phyloP scores from a whole-genome alignment of 92 coral and sea anemone genomes.

The Paramuricea clavata region DNA sequence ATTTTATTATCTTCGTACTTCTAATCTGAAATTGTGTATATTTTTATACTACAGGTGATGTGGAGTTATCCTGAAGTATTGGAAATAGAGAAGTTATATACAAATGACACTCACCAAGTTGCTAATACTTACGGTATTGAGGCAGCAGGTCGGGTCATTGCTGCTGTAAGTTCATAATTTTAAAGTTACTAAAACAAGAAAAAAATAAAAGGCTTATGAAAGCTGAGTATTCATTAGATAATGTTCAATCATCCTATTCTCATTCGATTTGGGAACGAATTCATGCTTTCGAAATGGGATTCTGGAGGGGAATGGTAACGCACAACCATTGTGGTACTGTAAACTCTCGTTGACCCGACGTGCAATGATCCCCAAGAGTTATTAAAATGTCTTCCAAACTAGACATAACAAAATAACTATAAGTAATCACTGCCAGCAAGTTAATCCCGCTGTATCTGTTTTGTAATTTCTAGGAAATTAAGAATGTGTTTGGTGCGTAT shows the following conservation, averaged over 20 bases:
- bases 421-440: too few species aligned
- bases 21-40: not conserved
- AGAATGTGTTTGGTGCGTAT: constrained; percentile 91
- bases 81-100: constrained; percentile 81
- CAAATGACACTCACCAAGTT: constrained; percentile 94
- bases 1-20: not conserved
- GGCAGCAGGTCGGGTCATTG: constrained; percentile 90
- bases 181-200: not conserved
- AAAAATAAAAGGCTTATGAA: too few species aligned
- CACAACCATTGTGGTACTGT: too few species aligned
- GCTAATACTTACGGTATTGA: constrained; percentile 96
- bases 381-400: too few species aligned
- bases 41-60: constrained; percentile 69
- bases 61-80: constrained; percentile 78
- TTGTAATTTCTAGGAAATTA: constrained; percentile 74
- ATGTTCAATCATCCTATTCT: too few species aligned
- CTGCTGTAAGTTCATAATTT: constrained; percentile 67
- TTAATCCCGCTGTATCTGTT: not conserved
- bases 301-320: too few species aligned
- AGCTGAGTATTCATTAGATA: too few species aligned
- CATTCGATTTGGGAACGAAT: too few species aligned
- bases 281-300: too few species aligned
- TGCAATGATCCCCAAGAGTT: too few species aligned
- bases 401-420: too few species aligned
- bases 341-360: too few species aligned